Evolutionary conservation across 1,140 invertebrate species (phyloP), one percentile per base, ranked within the genome.

Genomic region (Cherax destructor): DNA sequence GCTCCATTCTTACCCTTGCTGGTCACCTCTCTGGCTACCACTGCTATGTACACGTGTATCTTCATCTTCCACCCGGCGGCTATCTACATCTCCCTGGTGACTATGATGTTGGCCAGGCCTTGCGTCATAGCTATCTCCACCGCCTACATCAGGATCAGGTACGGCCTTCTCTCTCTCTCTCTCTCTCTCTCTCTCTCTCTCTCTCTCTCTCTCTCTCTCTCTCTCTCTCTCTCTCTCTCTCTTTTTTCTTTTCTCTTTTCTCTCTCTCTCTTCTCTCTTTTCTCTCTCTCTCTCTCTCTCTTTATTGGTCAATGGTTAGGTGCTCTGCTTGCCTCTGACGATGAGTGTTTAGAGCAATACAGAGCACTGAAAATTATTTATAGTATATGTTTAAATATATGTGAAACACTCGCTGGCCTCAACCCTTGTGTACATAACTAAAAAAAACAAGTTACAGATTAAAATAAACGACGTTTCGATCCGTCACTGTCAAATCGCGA

Each of bases 21-120:
- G 96, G 83, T 96, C 96, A 83, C 95, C 95, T 76, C 94, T 92
- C 93, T 91, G 95, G 92, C 95, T 95, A 86, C 47, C 94, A 94
- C 72, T 94, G 18, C 81, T 47, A 91, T 76, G 79, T 91, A 93
- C 61, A 47, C 24, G 5, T 74, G 86, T 16, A 85, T 84, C 79
- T 74, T 91, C 24, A 88, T 92, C 86, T 83, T 92, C 52, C 83
- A 84, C 50, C 80, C 87, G 13, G 76, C 69, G 4, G 86, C 86
- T 18, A 72, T 93, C 21, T 92, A 90, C 83, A 30, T 86, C 56
- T 91, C 92, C n/a, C 61, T 93, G 18, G 61, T 87, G 49, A 21
- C 49, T 61, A 91, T 89, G 81, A 80, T 93, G 79, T 65, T 92
- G 74, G 11, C 88, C 87, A 86, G 91, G 49, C 83, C 92, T 78